phyloP scores from a whole-genome alignment of 2,888 invertebrate species.

The Eucera pruinosa region DNA sequence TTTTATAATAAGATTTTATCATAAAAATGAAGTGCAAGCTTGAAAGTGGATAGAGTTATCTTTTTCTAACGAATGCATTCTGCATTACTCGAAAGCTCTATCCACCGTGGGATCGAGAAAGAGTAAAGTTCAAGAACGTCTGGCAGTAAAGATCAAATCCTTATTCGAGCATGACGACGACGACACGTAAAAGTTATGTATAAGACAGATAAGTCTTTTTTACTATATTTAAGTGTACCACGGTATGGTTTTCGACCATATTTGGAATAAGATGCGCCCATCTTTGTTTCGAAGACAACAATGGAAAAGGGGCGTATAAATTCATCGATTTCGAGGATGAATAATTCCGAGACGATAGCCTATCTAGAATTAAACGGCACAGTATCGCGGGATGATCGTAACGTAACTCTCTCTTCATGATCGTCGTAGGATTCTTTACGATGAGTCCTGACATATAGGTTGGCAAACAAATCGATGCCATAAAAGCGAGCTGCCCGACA shows the following conservation, averaged over 20 bases:
- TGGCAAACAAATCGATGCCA: constrained; percentile 57
- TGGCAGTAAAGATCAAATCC: background rate
- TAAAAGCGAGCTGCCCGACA: constrained; percentile 43
- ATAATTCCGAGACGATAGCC: constrained; percentile 14
- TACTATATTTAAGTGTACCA: background rate
- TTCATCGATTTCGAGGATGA: no score
- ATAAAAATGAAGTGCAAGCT: no score
- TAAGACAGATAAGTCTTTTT: background rate
- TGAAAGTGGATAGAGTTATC: no score
- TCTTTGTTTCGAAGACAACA: background rate
- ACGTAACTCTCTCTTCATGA: constrained; percentile 29
- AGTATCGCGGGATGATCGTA: constrained; percentile 37
- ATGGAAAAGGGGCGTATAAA: no score
- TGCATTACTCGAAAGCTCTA: background rate
- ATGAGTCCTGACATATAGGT: constrained; percentile 43
- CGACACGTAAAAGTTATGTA: background rate
- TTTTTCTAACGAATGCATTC: no score
- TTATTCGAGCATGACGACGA: background rate
- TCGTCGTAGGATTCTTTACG: constrained; percentile 50
- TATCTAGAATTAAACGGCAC: constrained; percentile 36
- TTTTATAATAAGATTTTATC: no score
- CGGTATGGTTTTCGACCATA: background rate
- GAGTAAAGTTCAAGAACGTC: background rate
- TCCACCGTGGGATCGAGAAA: background rate
- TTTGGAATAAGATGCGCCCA: background rate